Evolutionary conservation across 2,113 vertebrate genomes (phyloP).

Genomic region (Ploceus nigricollis): DNA sequence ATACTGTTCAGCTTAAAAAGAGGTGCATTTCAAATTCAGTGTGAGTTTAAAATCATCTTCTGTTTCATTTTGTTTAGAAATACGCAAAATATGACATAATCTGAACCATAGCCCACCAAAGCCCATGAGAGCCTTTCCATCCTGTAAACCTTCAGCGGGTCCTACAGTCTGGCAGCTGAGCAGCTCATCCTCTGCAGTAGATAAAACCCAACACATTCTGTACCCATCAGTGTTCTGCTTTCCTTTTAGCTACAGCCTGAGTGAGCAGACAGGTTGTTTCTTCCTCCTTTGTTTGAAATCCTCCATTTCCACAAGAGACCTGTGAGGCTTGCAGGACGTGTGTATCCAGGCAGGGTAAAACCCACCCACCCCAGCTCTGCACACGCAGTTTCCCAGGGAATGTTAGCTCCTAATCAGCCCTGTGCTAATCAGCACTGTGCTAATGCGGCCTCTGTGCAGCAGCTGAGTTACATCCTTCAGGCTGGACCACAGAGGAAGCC

Average conservation of each 20-base stretch:
- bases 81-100: neutral
- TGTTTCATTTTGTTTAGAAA: neutral
- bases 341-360: neutral
- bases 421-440: neutral
- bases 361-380: neutral
- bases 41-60: neutral
- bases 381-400: accelerated
- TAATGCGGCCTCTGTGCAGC: neutral
- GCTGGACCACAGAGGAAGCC: neutral
- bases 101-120: neutral
- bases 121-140: neutral
- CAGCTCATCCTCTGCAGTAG: neutral
- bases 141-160: neutral
- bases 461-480: neutral
- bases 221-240: neutral
- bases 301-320: neutral
- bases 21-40: neutral
- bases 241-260: neutral
- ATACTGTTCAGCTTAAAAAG: neutral
- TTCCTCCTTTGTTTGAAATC: neutral
- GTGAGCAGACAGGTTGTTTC: neutral
- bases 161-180: neutral
- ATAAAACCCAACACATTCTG: neutral
- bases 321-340: accelerated
- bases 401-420: neutral